Evolutionary conservation across 2,888 invertebrate genomes (phyloP).

Genomic region (Sinhomidia bicolor): DNA sequence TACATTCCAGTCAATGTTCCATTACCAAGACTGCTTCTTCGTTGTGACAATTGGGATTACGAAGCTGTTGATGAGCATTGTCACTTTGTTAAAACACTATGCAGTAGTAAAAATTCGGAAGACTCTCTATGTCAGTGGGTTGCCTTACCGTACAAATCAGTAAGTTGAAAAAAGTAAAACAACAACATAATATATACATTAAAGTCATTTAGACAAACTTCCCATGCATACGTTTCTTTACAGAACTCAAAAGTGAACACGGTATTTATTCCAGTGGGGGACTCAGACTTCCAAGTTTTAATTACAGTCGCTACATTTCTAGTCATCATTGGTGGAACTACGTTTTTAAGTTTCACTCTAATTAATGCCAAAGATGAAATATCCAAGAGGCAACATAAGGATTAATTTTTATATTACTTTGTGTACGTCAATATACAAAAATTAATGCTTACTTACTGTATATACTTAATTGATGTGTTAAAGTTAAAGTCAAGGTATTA

Average conservation of each 20-base stretch:
- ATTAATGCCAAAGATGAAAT: constrained; percentile 57
- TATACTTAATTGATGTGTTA: too few species aligned
- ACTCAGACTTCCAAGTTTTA: constrained; percentile 74
- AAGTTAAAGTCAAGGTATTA: too few species aligned
- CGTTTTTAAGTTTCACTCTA: constrained; percentile 73
- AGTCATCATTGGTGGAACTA: constrained; percentile 75
- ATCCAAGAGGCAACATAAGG: constrained; percentile 51
- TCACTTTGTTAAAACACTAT: constrained; percentile 81
- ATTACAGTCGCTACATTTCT: constrained; percentile 74
- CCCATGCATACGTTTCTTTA: background rate
- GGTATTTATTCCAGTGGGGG: constrained; percentile 79
- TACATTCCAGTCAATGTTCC: constrained; percentile 80
- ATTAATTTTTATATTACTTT: constrained; percentile 36
- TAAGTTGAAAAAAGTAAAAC: constrained; percentile 80
- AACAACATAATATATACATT: background rate
- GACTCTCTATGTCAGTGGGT: constrained; percentile 82
- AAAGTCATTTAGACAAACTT: background rate
- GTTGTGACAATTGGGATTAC: constrained; percentile 79
- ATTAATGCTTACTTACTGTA: too few species aligned
- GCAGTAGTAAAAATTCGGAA: constrained; percentile 80
- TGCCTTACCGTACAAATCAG: constrained; percentile 82
- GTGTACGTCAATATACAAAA: too few species aligned
- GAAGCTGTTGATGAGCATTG: constrained; percentile 81
- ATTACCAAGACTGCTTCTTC: constrained; percentile 78
- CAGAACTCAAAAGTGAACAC: constrained; percentile 79